A percentile compares a stretch with the other conserved stretches of the same genome.
Conservation (phyloP, 2,797 vertebrate genomes). For the Mus minutoides region DNA sequence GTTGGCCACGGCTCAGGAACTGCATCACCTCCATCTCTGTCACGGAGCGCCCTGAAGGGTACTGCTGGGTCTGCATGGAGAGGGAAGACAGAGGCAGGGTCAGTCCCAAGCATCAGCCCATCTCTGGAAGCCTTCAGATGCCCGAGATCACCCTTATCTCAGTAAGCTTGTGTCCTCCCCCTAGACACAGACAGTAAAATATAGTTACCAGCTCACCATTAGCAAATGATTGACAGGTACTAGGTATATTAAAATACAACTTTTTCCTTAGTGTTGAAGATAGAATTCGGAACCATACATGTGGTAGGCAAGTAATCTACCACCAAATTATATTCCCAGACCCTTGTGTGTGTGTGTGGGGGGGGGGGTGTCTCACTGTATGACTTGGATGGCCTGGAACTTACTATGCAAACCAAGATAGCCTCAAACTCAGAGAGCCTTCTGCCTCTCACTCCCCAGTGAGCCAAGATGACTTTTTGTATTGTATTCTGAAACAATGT, state of each 20-base stretch:
- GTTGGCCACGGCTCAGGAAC: constrained; percentile 87
- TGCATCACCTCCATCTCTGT: constrained; percentile 95
- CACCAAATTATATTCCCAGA: neutral
- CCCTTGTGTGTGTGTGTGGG: neutral
- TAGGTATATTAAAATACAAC: neutral
- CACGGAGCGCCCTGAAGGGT: constrained; percentile 90
- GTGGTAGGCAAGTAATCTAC: neutral
- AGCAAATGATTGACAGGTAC: neutral
- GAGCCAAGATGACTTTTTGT: neutral
- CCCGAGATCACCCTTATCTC: neutral
- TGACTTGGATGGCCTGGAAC: neutral
- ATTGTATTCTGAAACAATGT: neutral
- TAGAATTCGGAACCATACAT: neutral
- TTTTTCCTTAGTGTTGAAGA: neutral
- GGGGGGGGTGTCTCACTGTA: neutral
- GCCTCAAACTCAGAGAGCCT: neutral
- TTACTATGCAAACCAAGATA: neutral
- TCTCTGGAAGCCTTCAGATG: neutral
- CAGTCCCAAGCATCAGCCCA: neutral
- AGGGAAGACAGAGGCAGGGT: neutral
- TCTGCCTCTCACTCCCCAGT: neutral
- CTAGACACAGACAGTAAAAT: neutral
- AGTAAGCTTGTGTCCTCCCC: neutral
- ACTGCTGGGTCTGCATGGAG: constrained; percentile 86
- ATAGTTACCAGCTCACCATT: neutral